A percentile compares a stretch with the other conserved stretches of the same genome.
Evolutionary conservation across 2,888 invertebrate species (phyloP).

Genomic region (Rhodophaea formosa): DNA sequence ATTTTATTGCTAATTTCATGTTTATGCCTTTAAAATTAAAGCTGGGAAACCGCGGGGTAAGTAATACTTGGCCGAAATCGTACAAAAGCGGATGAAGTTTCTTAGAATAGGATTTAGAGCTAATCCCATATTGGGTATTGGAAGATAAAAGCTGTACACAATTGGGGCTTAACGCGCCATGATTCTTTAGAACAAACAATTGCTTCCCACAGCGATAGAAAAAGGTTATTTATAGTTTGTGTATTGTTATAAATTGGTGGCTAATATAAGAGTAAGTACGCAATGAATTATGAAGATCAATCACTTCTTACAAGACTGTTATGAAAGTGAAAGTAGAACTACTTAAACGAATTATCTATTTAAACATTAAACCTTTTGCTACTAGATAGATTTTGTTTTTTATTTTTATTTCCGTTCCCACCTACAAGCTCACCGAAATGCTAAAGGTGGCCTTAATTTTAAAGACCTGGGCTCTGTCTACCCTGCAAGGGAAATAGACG

Average conservation of each 20-base stretch:
- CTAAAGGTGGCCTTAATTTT: no score
- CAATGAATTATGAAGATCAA: neutral
- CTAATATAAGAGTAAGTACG: neutral
- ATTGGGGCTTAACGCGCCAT: slow-evolving; percentile 47
- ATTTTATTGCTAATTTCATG: slow-evolving; percentile 54
- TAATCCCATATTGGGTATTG: slow-evolving; percentile 58
- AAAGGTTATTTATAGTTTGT: neutral
- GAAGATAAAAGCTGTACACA: slow-evolving; percentile 44
- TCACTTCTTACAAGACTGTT: no score
- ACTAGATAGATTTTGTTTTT: no score
- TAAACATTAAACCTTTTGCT: no score
- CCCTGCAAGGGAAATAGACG: no score
- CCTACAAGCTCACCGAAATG: no score
- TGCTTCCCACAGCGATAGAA: neutral
- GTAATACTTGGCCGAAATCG: slow-evolving; percentile 47
- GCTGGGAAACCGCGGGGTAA: slow-evolving; percentile 28
- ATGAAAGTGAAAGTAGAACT: no score
- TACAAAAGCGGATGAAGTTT: slow-evolving; percentile 43
- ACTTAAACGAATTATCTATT: no score
- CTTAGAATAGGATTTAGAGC: slow-evolving; percentile 43
- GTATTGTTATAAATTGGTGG: neutral
- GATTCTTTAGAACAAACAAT: slow-evolving; percentile 33
- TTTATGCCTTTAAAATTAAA: slow-evolving; percentile 35
- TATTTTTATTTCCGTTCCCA: no score
- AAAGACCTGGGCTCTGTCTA: no score